Evolutionary conservation across 2,888 invertebrate genomes (phyloP), one percentile per base, ranked within the genome.

Genomic region (Tholera decimalis): DNA sequence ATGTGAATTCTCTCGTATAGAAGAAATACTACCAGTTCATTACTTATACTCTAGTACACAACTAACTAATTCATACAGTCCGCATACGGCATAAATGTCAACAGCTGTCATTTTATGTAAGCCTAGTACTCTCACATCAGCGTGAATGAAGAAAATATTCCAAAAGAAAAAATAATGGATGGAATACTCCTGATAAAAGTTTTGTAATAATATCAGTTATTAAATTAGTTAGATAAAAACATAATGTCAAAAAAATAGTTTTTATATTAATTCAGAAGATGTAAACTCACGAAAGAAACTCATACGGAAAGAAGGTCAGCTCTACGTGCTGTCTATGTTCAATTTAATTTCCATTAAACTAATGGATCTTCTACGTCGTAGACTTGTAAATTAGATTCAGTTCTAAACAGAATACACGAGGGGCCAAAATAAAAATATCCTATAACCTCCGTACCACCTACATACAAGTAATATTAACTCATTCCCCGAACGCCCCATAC

Each of bases 1-100:
- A 35, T 13, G 13, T 35, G 5, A 11, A 30, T n/a, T 33, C 7
- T 15, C 3, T 6, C 1, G n/a, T 18, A 22, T 22, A 60, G 22
- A 26, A 60, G 22, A 26, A 41, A 18, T 43, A 67, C 43, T 20
- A 4, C 43, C 39, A 47, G 4, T 24, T 33, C 60, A 55, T 68
- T 68, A 54, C 74, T 72, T 35, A 35, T 41, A 26, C 49, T 44
- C 68, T 68, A 54, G 71, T 74, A 72, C 39, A 51, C 22, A 46
- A 46, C 41, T n/a, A 49, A 49, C 58, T 18, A 43, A 50, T 73
- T 43, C 28, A 43, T 20, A 5, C 7, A 67, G 41, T 24, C 15
- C 5, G 13, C 22, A 24, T 24, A 37, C 24, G 7, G 33, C 20
- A 24, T n/a, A 47, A 50, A 41, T 3, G 37, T 41, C 13, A 30